Evolutionary conservation across 2,113 vertebrate genomes (phyloP).

Genomic region (Bostrychus sinensis): DNA sequence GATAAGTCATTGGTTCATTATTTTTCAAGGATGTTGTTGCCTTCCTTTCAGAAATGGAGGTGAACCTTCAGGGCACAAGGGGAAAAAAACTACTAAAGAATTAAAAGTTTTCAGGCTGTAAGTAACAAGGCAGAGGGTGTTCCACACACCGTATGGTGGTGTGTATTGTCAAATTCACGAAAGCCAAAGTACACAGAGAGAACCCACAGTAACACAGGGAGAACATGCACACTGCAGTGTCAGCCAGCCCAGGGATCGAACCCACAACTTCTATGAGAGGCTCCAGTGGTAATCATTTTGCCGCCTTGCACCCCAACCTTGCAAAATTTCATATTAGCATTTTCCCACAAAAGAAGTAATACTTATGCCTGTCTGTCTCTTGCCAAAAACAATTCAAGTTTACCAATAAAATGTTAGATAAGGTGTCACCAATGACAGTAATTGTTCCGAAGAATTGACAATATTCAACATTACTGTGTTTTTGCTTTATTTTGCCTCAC

Average conservation of each 20-base stretch:
- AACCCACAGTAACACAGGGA: not conserved
- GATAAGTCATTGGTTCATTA: conserved; percentile 61
- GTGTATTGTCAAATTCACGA: not conserved
- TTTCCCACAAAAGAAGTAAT: not conserved
- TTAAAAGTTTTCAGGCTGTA: conserved; percentile 17
- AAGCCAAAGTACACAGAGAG: no score
- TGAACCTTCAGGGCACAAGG: conserved; percentile 48
- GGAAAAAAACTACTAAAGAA: conserved; percentile 6
- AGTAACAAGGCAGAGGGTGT: not conserved
- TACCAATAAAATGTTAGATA: conserved; percentile 35
- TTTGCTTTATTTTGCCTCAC: conserved; percentile 32
- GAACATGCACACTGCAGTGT: no score
- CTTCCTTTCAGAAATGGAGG: conserved; percentile 51
- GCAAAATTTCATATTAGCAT: no score
- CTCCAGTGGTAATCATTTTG: no score
- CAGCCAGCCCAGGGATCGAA: no score
- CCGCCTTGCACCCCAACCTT: no score
- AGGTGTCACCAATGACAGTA: conserved; percentile 38
- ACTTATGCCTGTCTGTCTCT: conserved; percentile 26
- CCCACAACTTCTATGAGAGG: no score
- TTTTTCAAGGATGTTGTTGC: conserved; percentile 60
- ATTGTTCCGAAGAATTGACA: conserved; percentile 13
- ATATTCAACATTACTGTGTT: conserved; percentile 21
- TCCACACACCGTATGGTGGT: not conserved
- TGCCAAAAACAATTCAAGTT: conserved; percentile 41